Evolutionary conservation across 2,797 vertebrate genomes (phyloP), one percentile per base, ranked within the genome.

Genomic region (Phrynocephalus vlangalii): DNA sequence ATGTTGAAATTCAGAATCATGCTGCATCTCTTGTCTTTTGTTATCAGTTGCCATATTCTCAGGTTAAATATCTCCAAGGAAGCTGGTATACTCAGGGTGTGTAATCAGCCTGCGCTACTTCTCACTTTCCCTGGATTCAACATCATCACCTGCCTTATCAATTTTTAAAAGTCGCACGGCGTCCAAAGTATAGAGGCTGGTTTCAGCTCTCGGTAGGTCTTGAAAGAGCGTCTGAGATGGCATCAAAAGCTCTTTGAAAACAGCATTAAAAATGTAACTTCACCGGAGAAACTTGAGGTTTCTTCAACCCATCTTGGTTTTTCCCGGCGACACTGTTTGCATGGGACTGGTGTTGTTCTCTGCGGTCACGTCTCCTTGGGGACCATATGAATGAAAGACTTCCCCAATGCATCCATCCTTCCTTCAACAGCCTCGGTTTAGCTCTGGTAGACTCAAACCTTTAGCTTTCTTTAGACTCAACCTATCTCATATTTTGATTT

Each of bases 261-360:
- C 66, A 50, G 28, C 18, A 9, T 90, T 86, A 78, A 83, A 67
- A n/a, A 66, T 87, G 79, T 10, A 38, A 50, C 4, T 4, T 13
- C 1, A 1, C 2, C 0, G 0, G 10, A 6, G 3, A 0, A 0
- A 9, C 28, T 56, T 86, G 48, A 60, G 44, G 79, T 10, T 28
- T 13, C 1, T 1, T 0, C 56, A 11, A n/a, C 33, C 18, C 66
- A 20, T 52, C 50, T 86, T n/a, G 30, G 0, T 10, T 56, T 72
- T 67, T 16, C 66, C 16, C 33, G 3, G 1, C 20, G 20, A 6
- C 1, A 8, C n/a, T 78, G 26, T 15, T 76, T 75, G 52, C 20
- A 6, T 67, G 10, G 20, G 33, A 75, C 18, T 75, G 52, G 9
- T 56, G 52, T 5, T 56, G 52, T 56, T 56, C 2, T 56, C 9